phyloP scores from a whole-genome alignment of 53 echinoderm and acorn worm species.

The Holothuria scabra region DNA sequence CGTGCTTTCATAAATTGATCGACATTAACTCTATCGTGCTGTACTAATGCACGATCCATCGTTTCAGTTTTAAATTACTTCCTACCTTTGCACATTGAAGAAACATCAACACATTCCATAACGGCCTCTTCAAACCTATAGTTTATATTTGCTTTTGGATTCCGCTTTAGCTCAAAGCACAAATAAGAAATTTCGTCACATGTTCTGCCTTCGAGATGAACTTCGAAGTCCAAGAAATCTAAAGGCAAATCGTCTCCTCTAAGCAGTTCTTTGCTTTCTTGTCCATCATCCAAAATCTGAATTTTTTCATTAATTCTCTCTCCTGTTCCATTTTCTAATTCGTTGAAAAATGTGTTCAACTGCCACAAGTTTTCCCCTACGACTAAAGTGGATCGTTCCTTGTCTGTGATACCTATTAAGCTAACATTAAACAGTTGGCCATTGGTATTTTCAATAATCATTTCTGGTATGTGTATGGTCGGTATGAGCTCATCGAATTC shows the following conservation, averaged over 20 bases:
- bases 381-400: conserved; percentile 25
- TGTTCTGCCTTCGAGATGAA: conserved; percentile 31
- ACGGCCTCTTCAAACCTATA: conserved; percentile 26
- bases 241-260: conserved; percentile 44
- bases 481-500: background rate
- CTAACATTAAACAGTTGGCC: background rate
- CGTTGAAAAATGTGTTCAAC: conserved; percentile 30
- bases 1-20: no score
- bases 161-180: conserved; percentile 58
- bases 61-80: no score
- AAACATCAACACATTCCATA: conserved; percentile 19
- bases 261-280: conserved; percentile 11
- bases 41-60: no score
- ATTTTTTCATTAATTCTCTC: conserved; percentile 29
- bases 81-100: conserved; percentile 17
- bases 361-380: conserved; percentile 49
- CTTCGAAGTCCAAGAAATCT: conserved; percentile 49
- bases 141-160: conserved; percentile 51
- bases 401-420: background rate
- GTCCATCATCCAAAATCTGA: conserved; percentile 44
- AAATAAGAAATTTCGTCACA: conserved; percentile 56
- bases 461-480: background rate
- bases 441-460: background rate
- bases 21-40: no score
- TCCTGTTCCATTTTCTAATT: conserved; percentile 43